Conservation (phyloP, 2,797 vertebrate genomes). For the Nyctalus aviator region DNA sequence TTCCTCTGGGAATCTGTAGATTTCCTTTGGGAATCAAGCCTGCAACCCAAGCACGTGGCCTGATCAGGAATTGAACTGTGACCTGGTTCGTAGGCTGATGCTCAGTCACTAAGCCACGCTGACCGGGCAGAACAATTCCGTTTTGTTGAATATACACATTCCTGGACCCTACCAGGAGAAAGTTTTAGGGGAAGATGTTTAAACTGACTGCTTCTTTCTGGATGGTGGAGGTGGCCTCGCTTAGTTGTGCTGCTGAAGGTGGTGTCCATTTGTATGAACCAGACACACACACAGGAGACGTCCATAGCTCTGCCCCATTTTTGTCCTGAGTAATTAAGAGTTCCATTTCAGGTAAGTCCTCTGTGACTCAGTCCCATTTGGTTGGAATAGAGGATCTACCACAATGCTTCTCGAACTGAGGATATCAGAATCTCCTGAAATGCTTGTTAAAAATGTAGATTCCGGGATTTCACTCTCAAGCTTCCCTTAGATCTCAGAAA, state of each 20-base stretch:
- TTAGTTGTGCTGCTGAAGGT: background rate
- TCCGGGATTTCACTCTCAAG: background rate
- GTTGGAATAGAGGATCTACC: background rate
- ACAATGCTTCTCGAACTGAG: background rate
- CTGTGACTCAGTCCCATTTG: background rate
- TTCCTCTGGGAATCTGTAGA: too few species aligned
- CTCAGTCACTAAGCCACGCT: too few species aligned
- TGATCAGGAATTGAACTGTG: too few species aligned
- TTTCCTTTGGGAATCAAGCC: too few species aligned
- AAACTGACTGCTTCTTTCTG: background rate
- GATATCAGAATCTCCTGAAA: background rate
- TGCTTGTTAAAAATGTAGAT: background rate
- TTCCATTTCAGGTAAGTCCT: slow-evolving; percentile 30
- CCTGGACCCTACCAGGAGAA: background rate
- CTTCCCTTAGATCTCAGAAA: background rate
- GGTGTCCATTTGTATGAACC: background rate
- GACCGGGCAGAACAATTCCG: background rate
- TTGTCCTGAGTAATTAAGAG: background rate
- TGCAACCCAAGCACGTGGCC: too few species aligned
- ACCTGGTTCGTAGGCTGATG: too few species aligned
- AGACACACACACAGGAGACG: background rate
- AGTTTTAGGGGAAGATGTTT: background rate
- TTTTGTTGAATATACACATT: background rate
- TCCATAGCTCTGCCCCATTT: background rate
- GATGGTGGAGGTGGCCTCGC: background rate